Percentiles rank a stretch among this genome's conserved stretches.
phyloP scores from a whole-genome alignment of 1,140 invertebrate genomes.

The Aphaenogaster floridana region DNA sequence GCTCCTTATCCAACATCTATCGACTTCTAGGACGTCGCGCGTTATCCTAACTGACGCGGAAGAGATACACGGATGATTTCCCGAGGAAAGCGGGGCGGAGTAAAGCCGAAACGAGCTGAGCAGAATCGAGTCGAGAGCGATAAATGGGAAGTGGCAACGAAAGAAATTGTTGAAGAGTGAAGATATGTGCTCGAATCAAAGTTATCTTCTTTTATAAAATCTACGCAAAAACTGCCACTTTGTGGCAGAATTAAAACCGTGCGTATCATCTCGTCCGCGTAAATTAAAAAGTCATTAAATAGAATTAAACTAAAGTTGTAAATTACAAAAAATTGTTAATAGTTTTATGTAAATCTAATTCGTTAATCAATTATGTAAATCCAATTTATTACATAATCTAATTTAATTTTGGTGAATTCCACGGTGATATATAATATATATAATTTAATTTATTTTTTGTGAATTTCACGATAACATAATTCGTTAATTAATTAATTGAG shows the following conservation, averaged over 20 bases:
- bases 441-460: not conserved
- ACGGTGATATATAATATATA: not conserved
- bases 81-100: constrained; percentile 17
- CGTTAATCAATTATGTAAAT: not conserved
- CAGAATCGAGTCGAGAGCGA: constrained; percentile 38
- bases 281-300: not conserved
- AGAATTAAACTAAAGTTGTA: not conserved
- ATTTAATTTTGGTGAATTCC: not conserved
- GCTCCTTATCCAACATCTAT: constrained; percentile 55
- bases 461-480: not conserved
- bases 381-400: not conserved
- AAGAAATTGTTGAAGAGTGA: constrained; percentile 45
- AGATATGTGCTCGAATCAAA: constrained; percentile 22
- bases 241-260: not conserved
- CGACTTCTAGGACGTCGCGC: constrained; percentile 60
- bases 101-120: constrained; percentile 51
- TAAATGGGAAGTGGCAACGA: constrained; percentile 38
- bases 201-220: constrained; percentile 1
- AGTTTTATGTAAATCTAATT: not conserved
- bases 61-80: constrained; percentile 59
- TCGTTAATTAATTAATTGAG: not conserved
- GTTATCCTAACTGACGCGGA: constrained; percentile 65
- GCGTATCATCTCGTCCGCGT: no score
- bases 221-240: not conserved
- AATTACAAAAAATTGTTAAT: not conserved